Conservation (phyloP, 2,113 vertebrate species). For the Pristiophorus japonicus region DNA sequence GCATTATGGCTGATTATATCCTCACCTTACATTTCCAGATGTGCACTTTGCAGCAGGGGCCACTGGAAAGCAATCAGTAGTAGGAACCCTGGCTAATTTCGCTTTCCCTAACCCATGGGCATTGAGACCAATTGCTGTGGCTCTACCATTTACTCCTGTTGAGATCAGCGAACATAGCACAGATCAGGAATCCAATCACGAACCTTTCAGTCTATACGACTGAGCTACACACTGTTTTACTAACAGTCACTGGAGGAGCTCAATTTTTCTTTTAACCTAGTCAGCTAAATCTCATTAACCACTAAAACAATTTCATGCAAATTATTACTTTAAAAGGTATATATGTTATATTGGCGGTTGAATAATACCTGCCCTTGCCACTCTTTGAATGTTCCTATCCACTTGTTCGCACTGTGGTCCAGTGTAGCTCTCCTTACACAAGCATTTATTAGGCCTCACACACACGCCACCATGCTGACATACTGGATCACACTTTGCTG, state of each 20-base stretch:
- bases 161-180: not conserved
- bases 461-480: slow-evolving; percentile 94
- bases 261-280: not conserved
- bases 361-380: slow-evolving; percentile 85
- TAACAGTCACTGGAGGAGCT: not conserved
- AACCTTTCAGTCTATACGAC: too few species aligned
- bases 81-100: not conserved
- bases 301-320: not conserved
- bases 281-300: not conserved
- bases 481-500: slow-evolving; percentile 88
- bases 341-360: not conserved
- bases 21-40: not conserved
- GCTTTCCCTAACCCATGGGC: not conserved
- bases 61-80: not conserved
- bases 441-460: slow-evolving; percentile 85
- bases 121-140: not conserved
- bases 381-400: slow-evolving; percentile 78
- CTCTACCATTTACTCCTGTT: not conserved
- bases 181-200: not conserved
- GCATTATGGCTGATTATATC: not conserved
- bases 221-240: not conserved
- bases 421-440: slow-evolving; percentile 86
- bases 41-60: not conserved
- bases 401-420: slow-evolving; percentile 72
- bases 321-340: not conserved